phyloP scores from a whole-genome alignment of 2,888 invertebrate species.

The Theristus sp. region DNA sequence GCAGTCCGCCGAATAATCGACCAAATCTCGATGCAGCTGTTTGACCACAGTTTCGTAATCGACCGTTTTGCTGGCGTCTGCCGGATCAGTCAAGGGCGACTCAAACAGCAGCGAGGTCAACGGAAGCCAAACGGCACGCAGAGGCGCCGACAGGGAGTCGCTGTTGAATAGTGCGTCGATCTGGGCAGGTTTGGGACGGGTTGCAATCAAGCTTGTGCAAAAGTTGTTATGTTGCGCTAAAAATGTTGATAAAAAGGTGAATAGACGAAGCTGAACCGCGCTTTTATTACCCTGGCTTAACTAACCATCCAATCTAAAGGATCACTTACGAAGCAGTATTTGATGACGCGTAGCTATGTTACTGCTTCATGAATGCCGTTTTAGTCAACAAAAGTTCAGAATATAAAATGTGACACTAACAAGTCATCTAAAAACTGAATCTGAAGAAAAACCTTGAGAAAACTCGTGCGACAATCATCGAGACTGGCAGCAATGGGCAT shows the following conservation, averaged over 20 bases:
- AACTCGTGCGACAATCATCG: background rate
- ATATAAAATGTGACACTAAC: background rate
- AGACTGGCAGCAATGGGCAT: background rate
- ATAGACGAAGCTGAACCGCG: too few relatives aligned
- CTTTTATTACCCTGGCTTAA: too few relatives aligned
- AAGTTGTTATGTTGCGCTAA: too few relatives aligned
- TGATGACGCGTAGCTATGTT: too few relatives aligned
- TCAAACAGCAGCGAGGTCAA: background rate
- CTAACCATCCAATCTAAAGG: too few relatives aligned
- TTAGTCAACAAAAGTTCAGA: too few relatives aligned
- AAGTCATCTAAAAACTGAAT: background rate
- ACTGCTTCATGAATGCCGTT: too few relatives aligned
- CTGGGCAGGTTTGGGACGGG: background rate
- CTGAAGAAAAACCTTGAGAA: background rate
- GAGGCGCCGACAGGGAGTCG: background rate
- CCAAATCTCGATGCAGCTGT: constrained; percentile 13
- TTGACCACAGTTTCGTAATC: background rate
- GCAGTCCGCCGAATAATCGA: constrained; percentile 16
- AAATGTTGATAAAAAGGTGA: too few relatives aligned
- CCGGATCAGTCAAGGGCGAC: background rate
- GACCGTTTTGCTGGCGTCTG: too few relatives aligned
- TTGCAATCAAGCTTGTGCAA: background rate
- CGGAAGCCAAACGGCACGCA: background rate
- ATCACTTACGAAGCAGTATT: too few relatives aligned
- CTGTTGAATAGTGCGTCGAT: background rate